Evolutionary conservation across 2,113 vertebrate genomes (phyloP).

Genomic region (Marmota monax): DNA sequence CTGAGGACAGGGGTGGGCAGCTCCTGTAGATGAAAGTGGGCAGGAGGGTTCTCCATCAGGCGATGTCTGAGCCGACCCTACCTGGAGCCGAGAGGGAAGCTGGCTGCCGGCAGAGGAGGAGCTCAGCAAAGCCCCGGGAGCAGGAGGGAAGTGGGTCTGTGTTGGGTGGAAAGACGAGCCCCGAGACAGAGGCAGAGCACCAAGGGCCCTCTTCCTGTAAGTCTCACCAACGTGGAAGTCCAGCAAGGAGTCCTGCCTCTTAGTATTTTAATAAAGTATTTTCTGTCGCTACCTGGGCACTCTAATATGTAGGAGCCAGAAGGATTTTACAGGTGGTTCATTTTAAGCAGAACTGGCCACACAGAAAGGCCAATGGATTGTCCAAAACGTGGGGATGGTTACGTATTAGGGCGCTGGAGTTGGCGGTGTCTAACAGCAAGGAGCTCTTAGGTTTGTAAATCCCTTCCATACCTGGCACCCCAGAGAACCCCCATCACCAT

Average conservation of each 20-base stretch:
- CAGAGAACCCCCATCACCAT: neutral
- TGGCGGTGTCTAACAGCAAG: neutral
- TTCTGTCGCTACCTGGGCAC: neutral
- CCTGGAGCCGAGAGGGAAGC: neutral
- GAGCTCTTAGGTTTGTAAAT: accelerated
- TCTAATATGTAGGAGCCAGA: neutral
- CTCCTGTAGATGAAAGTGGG: accelerated
- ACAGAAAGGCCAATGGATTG: too few species aligned
- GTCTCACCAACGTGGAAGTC: neutral
- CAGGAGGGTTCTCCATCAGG: neutral
- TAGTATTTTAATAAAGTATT: neutral
- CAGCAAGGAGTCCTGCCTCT: accelerated
- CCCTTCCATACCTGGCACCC: too few species aligned
- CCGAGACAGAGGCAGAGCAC: accelerated
- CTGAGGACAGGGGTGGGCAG: accelerated
- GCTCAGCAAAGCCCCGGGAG: neutral
- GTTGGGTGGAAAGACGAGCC: neutral
- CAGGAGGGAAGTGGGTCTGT: neutral
- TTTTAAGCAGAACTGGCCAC: neutral
- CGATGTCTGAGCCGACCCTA: neutral
- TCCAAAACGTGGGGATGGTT: neutral
- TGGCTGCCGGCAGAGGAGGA: neutral
- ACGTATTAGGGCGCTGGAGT: neutral
- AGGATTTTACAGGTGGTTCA: neutral
- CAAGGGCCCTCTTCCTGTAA: neutral